Base-by-base conservation (phyloP, 2,113 vertebrate species). In the Dendrocopos noguchii region DNA sequence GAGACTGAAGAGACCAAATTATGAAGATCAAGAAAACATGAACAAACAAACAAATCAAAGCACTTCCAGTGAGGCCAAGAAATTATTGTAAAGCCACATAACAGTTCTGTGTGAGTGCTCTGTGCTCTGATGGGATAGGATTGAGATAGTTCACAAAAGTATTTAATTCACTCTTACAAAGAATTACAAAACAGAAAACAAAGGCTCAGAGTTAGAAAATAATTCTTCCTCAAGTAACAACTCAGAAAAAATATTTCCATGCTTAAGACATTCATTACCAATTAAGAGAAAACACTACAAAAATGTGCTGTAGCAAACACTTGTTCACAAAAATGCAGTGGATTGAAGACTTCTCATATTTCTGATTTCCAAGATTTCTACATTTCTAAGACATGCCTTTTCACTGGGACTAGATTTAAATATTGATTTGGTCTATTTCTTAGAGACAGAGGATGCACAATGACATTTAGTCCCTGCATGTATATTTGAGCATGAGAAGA, bases 201-300 rank as follows among this genome's bases (percentile, higher is more conserved):
- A 94, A 96, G 84, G 61, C 84, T 92, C 47, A 91, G 31, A 92
- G 94, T 96, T 56, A 80, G 78, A 95, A 96, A 94, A 87, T 80
- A 92, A 95, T 90, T 87, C 67, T 93, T 70, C 55, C 81, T 86
- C 71, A 82, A 93, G 61, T 60, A 92, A 89, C 72, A 84, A 81
- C 50, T 91, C 74, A 92, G 76, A 56, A 76, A 33, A 52, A 56
- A 81, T 60, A 31, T 87, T 91, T 89, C 60, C 74, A 31, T 80
- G 55, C 63, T 82, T 82, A 84, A 46, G 46, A 65, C 36, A 89
- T 80, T 93, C 81, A 74, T 67, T 92, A 80, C 15, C 21, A 21
- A 95, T 44, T 31, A 72, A 57, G 52, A 85, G 60, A 93, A 96
- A 94, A 75, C 64, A 78, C 68, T 89, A 83, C 52, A 95, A 95